Conservation (phyloP, 2,113 vertebrate genomes). For the Caracal caracal region DNA sequence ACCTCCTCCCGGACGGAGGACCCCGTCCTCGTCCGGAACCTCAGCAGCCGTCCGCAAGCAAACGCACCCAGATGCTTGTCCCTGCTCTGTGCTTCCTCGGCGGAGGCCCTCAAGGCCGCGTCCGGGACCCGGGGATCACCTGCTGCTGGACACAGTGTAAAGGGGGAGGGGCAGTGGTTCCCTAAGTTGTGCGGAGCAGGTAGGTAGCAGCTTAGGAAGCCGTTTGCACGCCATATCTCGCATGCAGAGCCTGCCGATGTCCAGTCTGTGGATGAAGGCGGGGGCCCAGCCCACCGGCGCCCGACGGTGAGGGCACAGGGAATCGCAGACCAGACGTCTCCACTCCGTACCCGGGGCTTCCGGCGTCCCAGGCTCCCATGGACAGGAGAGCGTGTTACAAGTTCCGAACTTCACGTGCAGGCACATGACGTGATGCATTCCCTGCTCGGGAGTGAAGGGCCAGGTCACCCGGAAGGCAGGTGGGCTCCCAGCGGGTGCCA, state of each 20-base stretch:
- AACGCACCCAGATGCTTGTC: accelerated
- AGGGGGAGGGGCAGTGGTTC: accelerated
- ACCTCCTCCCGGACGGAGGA: accelerated
- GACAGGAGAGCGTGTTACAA: accelerated
- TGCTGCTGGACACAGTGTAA: accelerated
- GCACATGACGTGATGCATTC: accelerated
- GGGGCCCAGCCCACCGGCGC: too few species aligned
- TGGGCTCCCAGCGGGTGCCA: not conserved
- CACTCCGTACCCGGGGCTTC: accelerated
- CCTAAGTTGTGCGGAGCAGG: accelerated
- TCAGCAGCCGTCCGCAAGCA: accelerated
- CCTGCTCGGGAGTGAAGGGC: not conserved
- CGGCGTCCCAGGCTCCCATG: too few species aligned
- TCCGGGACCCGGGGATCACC: accelerated
- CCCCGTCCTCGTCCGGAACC: not conserved
- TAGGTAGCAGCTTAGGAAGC: accelerated
- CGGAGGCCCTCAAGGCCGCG: accelerated
- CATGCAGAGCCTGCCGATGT: accelerated
- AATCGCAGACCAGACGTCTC: accelerated
- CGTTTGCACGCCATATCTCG: accelerated
- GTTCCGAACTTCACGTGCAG: accelerated
- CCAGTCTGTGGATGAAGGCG: accelerated
- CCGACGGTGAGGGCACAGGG: accelerated
- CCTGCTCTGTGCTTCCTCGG: accelerated
- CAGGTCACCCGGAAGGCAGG: accelerated